Evolutionary conservation across 2,113 vertebrate species (phyloP).

Genomic region (Anseranas semipalmata): DNA sequence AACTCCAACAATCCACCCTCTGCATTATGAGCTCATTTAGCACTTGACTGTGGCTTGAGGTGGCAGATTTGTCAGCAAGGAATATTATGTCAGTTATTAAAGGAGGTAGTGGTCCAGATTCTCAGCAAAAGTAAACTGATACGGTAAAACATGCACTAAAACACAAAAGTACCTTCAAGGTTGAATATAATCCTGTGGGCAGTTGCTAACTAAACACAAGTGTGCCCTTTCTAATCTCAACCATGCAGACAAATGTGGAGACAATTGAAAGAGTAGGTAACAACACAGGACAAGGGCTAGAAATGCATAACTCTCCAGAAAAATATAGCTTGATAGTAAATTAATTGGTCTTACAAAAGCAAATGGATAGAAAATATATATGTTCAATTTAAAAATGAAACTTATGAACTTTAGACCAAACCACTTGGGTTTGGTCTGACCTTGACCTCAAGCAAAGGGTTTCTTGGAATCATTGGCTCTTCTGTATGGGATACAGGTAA

Average conservation of each 20-base stretch:
- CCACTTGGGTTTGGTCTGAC: not conserved
- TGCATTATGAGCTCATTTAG: not conserved
- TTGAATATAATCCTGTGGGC: not conserved
- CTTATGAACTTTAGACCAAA: not conserved
- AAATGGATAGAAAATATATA: not conserved
- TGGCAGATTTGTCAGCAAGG: not conserved
- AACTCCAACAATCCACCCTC: not conserved
- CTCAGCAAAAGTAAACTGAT: not conserved
- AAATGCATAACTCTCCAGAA: not conserved
- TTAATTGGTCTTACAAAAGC: not conserved
- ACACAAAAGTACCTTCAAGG: not conserved
- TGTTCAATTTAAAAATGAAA: not conserved
- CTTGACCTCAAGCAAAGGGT: fast-evolving
- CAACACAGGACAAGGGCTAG: not conserved
- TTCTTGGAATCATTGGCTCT: not conserved
- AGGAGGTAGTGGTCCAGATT: not conserved
- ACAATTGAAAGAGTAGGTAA: not conserved
- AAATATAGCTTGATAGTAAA: not conserved
- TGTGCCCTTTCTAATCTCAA: not conserved
- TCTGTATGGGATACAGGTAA: not conserved
- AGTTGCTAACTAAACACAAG: not conserved
- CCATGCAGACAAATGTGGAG: not conserved
- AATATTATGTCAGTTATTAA: not conserved
- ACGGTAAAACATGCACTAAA: not conserved
- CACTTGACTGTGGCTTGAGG: not conserved